These are phyloP conservation scores for Philypnodon macrostomus DNA, from an alignment of 2,797 vertebrate genomes.

Conservation along the genomic window DNA sequence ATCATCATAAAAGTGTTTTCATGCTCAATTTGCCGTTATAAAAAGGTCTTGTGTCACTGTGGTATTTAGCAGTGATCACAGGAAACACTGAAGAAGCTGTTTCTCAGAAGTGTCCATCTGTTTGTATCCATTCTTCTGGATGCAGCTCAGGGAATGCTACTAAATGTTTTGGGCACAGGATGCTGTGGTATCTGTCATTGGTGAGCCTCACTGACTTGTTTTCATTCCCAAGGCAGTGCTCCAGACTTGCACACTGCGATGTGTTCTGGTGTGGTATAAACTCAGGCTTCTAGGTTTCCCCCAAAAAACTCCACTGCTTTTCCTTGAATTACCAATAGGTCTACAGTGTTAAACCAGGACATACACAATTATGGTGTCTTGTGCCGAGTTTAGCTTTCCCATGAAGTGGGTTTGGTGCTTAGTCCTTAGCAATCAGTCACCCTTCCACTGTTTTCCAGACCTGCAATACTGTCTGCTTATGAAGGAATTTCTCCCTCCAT, in stretches of 20 bases:
- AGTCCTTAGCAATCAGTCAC: constrained; percentile 53
- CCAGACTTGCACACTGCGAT: constrained; percentile 22
- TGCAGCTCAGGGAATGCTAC: constrained; percentile 46
- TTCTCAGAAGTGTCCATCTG: constrained; percentile 48
- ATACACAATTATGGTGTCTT: constrained; percentile 67
- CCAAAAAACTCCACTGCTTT: constrained; percentile 34
- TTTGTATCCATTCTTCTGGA: constrained; percentile 39
- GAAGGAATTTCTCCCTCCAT: constrained; percentile 27
- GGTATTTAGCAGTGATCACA: constrained; percentile 25
- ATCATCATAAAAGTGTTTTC: no score
- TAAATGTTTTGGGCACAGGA: constrained; percentile 58
- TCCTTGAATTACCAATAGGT: constrained; percentile 45
- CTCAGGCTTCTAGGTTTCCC: constrained; percentile 51
- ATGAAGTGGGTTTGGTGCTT: constrained; percentile 62
- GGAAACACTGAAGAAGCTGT: constrained; percentile 39
- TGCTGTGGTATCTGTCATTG: constrained; percentile 57
- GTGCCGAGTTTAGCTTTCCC: constrained; percentile 56
- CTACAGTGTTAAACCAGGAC: constrained; percentile 49
- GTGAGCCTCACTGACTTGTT: constrained; percentile 43
- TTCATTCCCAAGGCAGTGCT: constrained; percentile 44
- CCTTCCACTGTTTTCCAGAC: constrained; percentile 56
- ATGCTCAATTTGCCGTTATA: no score
- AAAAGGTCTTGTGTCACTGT: no score
- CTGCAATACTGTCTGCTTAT: constrained; percentile 61
- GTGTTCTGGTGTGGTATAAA: constrained; percentile 14